Evolutionary conservation across 2,113 vertebrate genomes (phyloP), one percentile per base, ranked within the genome.

Genomic region (Pterocles burchelli): DNA sequence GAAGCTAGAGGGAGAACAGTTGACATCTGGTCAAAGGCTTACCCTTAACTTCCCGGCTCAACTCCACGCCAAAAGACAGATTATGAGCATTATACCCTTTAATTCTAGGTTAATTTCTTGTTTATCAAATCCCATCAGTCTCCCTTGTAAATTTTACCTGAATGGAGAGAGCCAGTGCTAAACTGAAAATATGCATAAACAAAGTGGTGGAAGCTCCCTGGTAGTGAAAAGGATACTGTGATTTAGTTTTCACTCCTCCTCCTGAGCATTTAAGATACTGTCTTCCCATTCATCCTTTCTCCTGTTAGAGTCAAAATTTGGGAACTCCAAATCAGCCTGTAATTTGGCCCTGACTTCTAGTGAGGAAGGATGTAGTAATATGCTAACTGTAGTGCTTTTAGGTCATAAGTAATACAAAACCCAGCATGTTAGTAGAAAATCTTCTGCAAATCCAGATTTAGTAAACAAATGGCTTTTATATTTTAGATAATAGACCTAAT

Each of bases 11-110:
- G 46, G 62, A 87, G 61, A 88, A 46, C 34, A 49, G 21, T 8
- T 80, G 89, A 93, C 93, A 91, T 93, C 88, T 95, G 92, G 67
- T 93, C 71, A 51, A 73, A 88, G 89, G 85, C 89, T 96, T 88
- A 85, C 67, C 71, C 93, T 92, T 88, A 82, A 12, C 61, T 81
- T 83, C 61, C 77, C 36, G 0, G 55, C 85, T 91, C 67, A 93
- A 18, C 43, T 66, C 33, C 4, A 2, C 0, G 24, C 88, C 88
- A 86, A 36, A 65, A 88, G 63, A 62, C 9, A 8, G 93, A 94
- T 94, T 91, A 86, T 48, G 10, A 88, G 63, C 63, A 77, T 94
- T 96, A 88, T 55, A 58, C 55, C 26, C 63, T 93, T 48, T 96
- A 93, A 95, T 88, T 90, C 55, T 8, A 65, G 93, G 79, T 93